phyloP scores from a whole-genome alignment of 2,797 vertebrate genomes.

The Tadarida brasiliensis region DNA sequence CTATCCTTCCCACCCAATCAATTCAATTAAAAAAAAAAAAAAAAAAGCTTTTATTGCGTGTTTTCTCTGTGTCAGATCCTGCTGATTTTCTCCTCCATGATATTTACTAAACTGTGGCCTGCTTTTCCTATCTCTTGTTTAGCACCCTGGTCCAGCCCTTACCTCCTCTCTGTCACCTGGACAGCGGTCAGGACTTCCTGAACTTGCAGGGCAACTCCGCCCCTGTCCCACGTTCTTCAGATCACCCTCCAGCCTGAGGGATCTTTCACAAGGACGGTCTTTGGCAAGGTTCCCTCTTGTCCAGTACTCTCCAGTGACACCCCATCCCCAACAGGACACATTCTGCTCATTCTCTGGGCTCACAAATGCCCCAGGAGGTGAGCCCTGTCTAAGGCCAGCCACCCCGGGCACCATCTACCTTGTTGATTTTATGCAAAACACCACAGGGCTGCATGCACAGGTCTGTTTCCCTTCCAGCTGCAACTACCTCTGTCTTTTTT shows the following conservation, averaged over 20 bases:
- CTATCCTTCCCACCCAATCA: background rate
- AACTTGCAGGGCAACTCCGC: background rate
- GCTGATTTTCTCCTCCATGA: background rate
- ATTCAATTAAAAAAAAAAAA: background rate
- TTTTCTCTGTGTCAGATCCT: conserved; percentile 17
- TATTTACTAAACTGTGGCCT: background rate
- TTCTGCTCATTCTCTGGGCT: background rate
- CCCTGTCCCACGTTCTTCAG: background rate
- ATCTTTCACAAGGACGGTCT: background rate
- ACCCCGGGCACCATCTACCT: too few relatives aligned
- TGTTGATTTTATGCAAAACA: background rate
- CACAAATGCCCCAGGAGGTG: accelerated
- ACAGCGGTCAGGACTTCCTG: background rate
- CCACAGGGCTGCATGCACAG: accelerated
- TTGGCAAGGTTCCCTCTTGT: background rate
- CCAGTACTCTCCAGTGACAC: too few relatives aligned
- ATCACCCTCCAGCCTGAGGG: background rate
- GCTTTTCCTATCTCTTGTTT: background rate
- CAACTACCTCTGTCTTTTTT: background rate
- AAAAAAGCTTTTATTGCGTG: conserved; percentile 6
- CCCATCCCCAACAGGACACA: background rate
- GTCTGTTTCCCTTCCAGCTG: background rate
- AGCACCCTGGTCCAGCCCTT: background rate
- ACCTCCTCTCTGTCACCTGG: background rate
- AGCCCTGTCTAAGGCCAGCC: background rate